Evolutionary conservation across 2,888 invertebrate genomes (phyloP), one percentile per base, ranked within the genome.

Genomic region (Lepidochitona cinerea): DNA sequence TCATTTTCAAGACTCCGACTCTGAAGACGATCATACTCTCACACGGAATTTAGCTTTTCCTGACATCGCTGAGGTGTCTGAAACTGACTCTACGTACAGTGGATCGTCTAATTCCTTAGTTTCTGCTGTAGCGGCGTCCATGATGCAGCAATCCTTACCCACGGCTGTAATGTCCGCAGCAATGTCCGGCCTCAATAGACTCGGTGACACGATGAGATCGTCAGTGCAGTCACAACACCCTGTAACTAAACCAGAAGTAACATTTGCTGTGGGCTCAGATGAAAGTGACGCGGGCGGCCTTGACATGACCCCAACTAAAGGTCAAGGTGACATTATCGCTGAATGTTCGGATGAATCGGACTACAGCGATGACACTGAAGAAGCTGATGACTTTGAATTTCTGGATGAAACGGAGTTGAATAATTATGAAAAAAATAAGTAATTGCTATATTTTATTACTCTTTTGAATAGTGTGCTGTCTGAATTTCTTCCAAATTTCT

Each of bases 1-100:
- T 9, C 87, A 87, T 77, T 88, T 87, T 70, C 81, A 82, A 29
- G 83, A 84, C 29, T 81, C 84, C 7, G 83, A 83, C 37, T 84
- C 83, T 1, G 85, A 85, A 23, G 82, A 84, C 18, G 86, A 85
- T 6, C 72, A 75, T 7, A 76, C 70, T 14, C 74, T 81, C 12
- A 72, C 74, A 5, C 69, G 37, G 64, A 79, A 79, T 41, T 67
- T 82, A 37, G 73, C 74, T 33, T 79, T 82, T 64, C 78, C 75
- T 2, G 81, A 82, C 71, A 59, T 76, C 14, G 41, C 74, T 29
- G 71, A 66, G 36, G 68, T 67, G 53, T 69, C 75, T 9, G 69
- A 68, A 49, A 32, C 14, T 41, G 68, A 37, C 14, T 59, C 59
- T 29, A 26, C 23, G 26, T 59, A 29, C 32, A 26, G 59, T 29